Percentiles rank a stretch among this genome's conserved stretches.
phyloP scores from a whole-genome alignment of 2,113 vertebrate genomes.

The Nicator chloris region DNA sequence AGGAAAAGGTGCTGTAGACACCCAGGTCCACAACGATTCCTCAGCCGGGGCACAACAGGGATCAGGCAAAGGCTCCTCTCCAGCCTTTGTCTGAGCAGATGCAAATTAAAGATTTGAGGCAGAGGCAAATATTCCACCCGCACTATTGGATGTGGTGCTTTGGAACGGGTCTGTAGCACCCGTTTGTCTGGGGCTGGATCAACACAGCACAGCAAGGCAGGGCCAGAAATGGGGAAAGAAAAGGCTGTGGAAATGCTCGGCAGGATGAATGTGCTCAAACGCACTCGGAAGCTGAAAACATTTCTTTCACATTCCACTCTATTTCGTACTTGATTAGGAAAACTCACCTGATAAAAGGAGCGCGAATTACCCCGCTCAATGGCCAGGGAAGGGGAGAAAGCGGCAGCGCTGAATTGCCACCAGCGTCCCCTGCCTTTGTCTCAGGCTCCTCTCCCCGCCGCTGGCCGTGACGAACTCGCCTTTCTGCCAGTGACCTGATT shows the following conservation, averaged over 20 bases:
- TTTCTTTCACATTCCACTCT: not conserved
- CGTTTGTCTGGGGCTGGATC: not conserved
- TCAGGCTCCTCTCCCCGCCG: not conserved
- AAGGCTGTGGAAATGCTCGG: not conserved
- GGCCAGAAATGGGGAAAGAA: not conserved
- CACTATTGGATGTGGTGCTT: not conserved
- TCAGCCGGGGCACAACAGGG: not conserved
- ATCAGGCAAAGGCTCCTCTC: not conserved
- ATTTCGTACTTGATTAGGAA: not conserved
- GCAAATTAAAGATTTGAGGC: not conserved
- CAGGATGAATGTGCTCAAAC: not conserved
- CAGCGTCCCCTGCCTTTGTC: not conserved
- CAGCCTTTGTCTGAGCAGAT: not conserved
- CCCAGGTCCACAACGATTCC: not conserved
- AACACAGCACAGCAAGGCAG: not conserved
- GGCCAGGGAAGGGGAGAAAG: not conserved
- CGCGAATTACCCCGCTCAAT: not conserved
- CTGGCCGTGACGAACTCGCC: not conserved
- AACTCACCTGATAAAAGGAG: not conserved
- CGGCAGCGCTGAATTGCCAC: not conserved
- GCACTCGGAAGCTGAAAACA: not conserved
- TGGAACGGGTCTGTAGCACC: not conserved
- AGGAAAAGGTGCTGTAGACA: not conserved
- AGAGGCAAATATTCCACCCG: not conserved
- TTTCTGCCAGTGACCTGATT: constrained; percentile 43